These are phyloP conservation scores for Mesorhabditis spiculigera DNA, from an alignment of 2,888 invertebrate genomes.

Conservation along the genomic window DNA sequence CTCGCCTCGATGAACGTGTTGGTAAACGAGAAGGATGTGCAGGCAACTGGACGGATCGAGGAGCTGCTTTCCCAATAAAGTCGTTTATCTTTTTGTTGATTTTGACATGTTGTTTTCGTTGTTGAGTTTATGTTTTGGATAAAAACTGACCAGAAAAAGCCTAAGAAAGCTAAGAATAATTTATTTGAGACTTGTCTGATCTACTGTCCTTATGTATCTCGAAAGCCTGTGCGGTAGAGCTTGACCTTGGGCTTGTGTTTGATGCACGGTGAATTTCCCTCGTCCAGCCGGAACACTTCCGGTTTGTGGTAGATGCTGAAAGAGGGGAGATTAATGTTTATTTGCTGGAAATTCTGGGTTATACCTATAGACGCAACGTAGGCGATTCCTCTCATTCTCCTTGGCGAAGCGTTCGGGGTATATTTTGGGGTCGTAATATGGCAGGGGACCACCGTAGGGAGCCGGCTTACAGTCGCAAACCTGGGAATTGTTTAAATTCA, in stretches of 20 bases:
- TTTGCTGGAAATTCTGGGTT: background rate
- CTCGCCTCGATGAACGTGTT: background rate
- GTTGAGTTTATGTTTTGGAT: background rate
- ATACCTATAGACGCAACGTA: slow-evolving; percentile 26
- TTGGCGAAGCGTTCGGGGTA: slow-evolving; percentile 43
- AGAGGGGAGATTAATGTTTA: background rate
- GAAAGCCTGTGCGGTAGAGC: background rate
- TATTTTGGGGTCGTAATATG: slow-evolving; percentile 47
- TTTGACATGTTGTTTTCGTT: background rate
- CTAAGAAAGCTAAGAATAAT: too few relatives aligned
- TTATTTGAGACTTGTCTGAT: background rate
- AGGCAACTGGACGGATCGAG: background rate
- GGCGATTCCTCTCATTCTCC: slow-evolving; percentile 38
- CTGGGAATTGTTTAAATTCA: slow-evolving; percentile 17
- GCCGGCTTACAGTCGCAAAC: slow-evolving; percentile 50
- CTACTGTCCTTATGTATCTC: background rate
- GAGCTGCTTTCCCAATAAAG: background rate
- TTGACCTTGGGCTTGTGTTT: slow-evolving; percentile 1
- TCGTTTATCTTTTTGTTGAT: background rate
- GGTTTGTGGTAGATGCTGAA: slow-evolving; percentile 2
- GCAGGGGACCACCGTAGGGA: slow-evolving; percentile 40
- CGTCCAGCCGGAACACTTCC: background rate
- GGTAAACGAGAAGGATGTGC: background rate
- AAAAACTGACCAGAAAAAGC: background rate
- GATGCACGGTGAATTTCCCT: background rate